Evolutionary conservation across 2,797 vertebrate genomes (phyloP).

Genomic region (Sylvilagus floridanus): DNA sequence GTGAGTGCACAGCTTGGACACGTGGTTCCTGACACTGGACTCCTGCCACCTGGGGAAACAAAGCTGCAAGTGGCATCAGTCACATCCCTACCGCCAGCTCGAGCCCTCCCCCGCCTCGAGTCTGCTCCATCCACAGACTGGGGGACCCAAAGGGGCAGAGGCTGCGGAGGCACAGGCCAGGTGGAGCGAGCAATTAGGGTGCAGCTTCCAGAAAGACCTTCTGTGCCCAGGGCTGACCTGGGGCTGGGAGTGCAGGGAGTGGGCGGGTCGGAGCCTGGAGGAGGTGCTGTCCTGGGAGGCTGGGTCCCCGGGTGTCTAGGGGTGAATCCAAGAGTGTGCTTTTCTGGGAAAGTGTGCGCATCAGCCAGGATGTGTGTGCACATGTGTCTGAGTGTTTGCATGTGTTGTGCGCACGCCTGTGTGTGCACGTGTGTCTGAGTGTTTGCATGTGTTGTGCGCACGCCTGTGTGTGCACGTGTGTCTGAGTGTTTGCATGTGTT

Average conservation of each 20-base stretch:
- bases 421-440: too few relatives aligned
- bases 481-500: neutral
- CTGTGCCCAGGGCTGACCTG: neutral
- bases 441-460: neutral
- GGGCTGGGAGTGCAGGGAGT: too few relatives aligned
- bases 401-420: too few relatives aligned
- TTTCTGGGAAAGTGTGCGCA: neutral
- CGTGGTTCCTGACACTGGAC: neutral
- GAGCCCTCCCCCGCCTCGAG: too few relatives aligned
- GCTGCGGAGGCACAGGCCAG: neutral
- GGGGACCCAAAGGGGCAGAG: neutral
- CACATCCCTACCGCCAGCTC: neutral
- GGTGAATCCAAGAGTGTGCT: fast-evolving
- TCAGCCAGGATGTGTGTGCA: neutral
- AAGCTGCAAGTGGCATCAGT: neutral
- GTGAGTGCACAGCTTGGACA: neutral
- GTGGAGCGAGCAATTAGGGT: neutral
- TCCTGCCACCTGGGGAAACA: neutral
- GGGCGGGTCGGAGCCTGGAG: neutral
- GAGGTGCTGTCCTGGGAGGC: neutral
- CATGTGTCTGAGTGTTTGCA: neutral
- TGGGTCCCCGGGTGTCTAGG: neutral
- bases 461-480: too few relatives aligned
- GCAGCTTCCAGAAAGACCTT: neutral
- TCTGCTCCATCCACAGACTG: neutral